A percentile compares a stretch with the other conserved stretches of the same genome.
These are phyloP conservation scores for Sebastes aleutianus DNA, from an alignment of 2,797 vertebrate species.

Conservation along the genomic window DNA sequence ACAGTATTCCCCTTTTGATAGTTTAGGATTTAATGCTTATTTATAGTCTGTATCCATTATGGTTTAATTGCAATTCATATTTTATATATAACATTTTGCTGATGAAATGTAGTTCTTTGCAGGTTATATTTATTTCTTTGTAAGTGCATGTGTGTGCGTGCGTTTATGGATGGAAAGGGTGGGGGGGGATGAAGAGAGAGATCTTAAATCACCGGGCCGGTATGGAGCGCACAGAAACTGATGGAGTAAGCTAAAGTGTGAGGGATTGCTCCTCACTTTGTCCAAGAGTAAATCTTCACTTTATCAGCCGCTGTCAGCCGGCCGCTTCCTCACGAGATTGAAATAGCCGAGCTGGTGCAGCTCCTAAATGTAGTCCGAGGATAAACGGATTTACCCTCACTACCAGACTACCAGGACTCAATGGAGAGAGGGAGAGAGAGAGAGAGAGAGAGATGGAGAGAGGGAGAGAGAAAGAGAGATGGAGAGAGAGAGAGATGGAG, in stretches of 20 bases:
- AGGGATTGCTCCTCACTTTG: conserved; percentile 62
- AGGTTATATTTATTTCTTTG: neutral
- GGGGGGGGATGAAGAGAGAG: neutral
- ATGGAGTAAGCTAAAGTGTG: conserved; percentile 63
- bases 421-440: no score
- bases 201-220: conserved; percentile 57
- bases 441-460: no score
- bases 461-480: no score
- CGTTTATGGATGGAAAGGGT: neutral
- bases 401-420: neutral
- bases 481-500: no score
- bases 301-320: conserved; percentile 63
- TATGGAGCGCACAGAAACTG: conserved; percentile 41
- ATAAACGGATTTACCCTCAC: conserved; percentile 60
- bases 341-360: conserved; percentile 33
- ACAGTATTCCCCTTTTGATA: no score
- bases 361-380: conserved; percentile 33
- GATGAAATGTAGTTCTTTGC: neutral
- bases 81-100: neutral
- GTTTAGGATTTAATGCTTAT: neutral
- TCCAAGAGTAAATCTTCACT: conserved; percentile 64
- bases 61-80: neutral
- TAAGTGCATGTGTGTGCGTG: neutral
- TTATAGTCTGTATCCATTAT: neutral
- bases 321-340: conserved; percentile 37